phyloP scores from a whole-genome alignment of 1,140 invertebrate species.

The Drosophila santomea region DNA sequence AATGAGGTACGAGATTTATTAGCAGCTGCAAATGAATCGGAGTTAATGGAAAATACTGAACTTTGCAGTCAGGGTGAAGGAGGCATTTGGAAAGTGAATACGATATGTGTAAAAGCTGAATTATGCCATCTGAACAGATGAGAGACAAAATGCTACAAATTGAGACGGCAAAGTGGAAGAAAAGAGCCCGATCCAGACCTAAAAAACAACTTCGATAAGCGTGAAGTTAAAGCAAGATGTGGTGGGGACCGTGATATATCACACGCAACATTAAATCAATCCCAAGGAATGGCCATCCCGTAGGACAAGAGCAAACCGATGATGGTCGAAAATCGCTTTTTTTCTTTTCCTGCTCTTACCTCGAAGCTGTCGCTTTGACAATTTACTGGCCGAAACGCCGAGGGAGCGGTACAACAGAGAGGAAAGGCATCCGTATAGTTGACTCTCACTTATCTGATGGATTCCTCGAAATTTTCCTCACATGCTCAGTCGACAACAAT shows the following conservation, averaged over 20 bases:
- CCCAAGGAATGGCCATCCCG: constrained; percentile 58
- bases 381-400: constrained; percentile 73
- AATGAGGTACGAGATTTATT: constrained; percentile 79
- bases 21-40: constrained; percentile 64
- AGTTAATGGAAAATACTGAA: constrained; percentile 68
- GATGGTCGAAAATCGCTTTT: constrained; percentile 45
- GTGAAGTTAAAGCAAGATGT: constrained; percentile 68
- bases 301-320: constrained; percentile 36
- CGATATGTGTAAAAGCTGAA: constrained; percentile 58
- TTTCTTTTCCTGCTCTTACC: constrained; percentile 24
- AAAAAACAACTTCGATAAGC: constrained; percentile 61
- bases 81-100: constrained; percentile 42
- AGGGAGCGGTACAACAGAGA: constrained; percentile 11
- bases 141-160: constrained; percentile 42
- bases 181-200: constrained; percentile 1
- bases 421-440: constrained; percentile 16
- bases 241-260: constrained; percentile 71
- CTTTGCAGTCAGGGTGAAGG: not conserved
- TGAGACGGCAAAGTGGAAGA: constrained; percentile 65
- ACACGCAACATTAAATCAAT: constrained; percentile 81
- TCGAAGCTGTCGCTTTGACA: constrained; percentile 78
- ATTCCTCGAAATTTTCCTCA: constrained; percentile 69
- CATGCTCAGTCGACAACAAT: constrained; percentile 63
- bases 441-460: constrained; percentile 75
- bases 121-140: constrained; percentile 28